Percentiles rank a stretch among this genome's conserved stretches.
These are phyloP conservation scores for Aeoliscus strigatus DNA, from an alignment of 2,797 vertebrate species.

Conservation along the genomic window DNA sequence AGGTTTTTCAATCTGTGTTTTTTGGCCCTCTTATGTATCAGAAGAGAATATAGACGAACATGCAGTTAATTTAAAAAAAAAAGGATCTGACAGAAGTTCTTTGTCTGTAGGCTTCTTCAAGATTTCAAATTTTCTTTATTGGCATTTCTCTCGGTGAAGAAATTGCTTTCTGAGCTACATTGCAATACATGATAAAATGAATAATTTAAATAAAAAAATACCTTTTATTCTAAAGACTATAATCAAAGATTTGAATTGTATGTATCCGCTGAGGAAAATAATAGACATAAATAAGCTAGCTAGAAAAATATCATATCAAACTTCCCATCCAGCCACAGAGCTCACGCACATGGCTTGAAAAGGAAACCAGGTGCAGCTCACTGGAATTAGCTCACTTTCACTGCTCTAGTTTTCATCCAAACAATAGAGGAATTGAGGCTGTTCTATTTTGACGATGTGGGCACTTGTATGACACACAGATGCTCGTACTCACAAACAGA, in stretches of 20 bases:
- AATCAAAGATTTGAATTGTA: too few species aligned
- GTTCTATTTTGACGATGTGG: conserved; percentile 60
- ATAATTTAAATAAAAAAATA: conserved; percentile 31
- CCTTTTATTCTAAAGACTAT: too few species aligned
- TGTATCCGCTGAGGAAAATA: too few species aligned
- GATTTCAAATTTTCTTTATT: too few species aligned
- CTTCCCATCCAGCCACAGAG: conserved; percentile 40
- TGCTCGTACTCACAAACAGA: conserved; percentile 2
- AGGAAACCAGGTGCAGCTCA: conserved; percentile 63
- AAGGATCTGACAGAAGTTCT: too few species aligned
- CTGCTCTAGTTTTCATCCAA: conserved; percentile 64
- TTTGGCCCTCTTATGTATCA: conserved; percentile 52
- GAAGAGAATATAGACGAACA: conserved; percentile 61
- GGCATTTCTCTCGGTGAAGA: too few species aligned
- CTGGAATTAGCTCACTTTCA: conserved; percentile 65
- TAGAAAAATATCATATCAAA: too few species aligned
- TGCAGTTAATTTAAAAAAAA: conserved; percentile 64
- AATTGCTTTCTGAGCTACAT: conserved; percentile 46
- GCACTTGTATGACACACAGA: conserved; percentile 27
- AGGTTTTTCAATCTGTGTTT: conserved; percentile 40
- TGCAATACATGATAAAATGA: conserved; percentile 50
- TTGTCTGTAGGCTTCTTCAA: too few species aligned
- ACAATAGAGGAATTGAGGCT: conserved; percentile 63
- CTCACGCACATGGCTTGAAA: conserved; percentile 55
- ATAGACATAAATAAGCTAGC: too few species aligned